Evolutionary conservation across 2,797 vertebrate genomes (phyloP).

Genomic region (Microchirus variegatus): DNA sequence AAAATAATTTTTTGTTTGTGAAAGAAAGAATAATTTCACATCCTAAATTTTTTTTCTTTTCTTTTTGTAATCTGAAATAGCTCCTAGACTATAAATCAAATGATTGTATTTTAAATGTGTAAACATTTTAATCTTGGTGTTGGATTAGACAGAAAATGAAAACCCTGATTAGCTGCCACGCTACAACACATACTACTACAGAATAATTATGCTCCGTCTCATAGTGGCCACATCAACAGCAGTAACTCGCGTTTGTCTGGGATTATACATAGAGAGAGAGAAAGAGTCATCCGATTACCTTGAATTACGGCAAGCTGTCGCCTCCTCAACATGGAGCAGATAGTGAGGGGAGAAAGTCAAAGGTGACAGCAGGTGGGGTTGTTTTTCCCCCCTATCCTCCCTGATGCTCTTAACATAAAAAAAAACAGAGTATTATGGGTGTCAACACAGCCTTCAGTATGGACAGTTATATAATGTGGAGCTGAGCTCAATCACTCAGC

Average conservation of each 20-base stretch:
- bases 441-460: background rate
- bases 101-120: no score
- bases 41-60: no score
- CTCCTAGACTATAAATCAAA: no score
- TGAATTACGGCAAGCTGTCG: conserved; percentile 73
- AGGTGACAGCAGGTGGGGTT: conserved; percentile 41
- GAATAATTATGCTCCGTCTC: background rate
- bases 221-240: conserved; percentile 46
- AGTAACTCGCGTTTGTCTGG: conserved; percentile 58
- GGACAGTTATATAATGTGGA: conserved; percentile 7
- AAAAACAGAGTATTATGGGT: background rate
- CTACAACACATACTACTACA: conserved; percentile 1
- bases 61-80: no score
- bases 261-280: conserved; percentile 56
- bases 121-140: no score
- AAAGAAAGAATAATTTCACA: no score
- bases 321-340: conserved; percentile 36
- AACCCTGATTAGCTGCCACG: background rate
- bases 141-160: background rate
- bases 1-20: no score
- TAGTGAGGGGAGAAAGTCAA: conserved; percentile 65
- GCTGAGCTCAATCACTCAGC: conserved; percentile 10
- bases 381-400: no score
- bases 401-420: background rate
- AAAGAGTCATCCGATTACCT: conserved; percentile 79